Percentiles rank a stretch among this genome's conserved stretches.
phyloP scores from a whole-genome alignment of 2,888 invertebrate genomes.

The Leptarthrus brevirostris region DNA sequence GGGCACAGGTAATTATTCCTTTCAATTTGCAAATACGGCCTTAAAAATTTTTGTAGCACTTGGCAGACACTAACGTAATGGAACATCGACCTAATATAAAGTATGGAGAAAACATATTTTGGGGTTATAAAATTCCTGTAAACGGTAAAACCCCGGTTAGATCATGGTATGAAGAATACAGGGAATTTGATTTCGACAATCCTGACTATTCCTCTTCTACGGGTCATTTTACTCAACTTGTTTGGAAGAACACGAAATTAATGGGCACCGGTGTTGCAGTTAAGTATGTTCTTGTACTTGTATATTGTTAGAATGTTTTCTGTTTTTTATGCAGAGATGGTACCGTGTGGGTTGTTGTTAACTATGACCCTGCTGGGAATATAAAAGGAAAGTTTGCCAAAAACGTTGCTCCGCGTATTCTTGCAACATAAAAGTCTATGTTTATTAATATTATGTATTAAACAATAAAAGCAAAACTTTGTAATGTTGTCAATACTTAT shows the following conservation, averaged over 20 bases:
- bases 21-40: too few species aligned
- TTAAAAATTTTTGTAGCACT: constrained; percentile 54
- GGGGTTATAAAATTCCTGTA: constrained; percentile 70
- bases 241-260: constrained; percentile 81
- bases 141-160: constrained; percentile 79
- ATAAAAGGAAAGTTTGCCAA: background rate
- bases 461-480: too few species aligned
- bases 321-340: background rate
- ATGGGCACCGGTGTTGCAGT: constrained; percentile 80
- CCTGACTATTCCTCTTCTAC: constrained; percentile 73
- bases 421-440: too few species aligned
- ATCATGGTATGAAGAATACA: constrained; percentile 83
- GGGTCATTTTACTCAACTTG: constrained; percentile 87
- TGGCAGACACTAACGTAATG: constrained; percentile 75
- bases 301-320: too few species aligned
- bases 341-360: constrained; percentile 10
- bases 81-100: constrained; percentile 81
- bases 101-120: constrained; percentile 72
- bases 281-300: background rate
- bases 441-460: too few species aligned
- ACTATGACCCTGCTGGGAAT: constrained; percentile 19
- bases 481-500: too few species aligned
- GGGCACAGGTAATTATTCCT: constrained; percentile 71
- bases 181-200: constrained; percentile 73
- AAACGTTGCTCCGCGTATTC: background rate